Evolutionary conservation across 1,140 invertebrate species (phyloP), one percentile per base, ranked within the genome.

Genomic region (Drosophila kanapiae): DNA sequence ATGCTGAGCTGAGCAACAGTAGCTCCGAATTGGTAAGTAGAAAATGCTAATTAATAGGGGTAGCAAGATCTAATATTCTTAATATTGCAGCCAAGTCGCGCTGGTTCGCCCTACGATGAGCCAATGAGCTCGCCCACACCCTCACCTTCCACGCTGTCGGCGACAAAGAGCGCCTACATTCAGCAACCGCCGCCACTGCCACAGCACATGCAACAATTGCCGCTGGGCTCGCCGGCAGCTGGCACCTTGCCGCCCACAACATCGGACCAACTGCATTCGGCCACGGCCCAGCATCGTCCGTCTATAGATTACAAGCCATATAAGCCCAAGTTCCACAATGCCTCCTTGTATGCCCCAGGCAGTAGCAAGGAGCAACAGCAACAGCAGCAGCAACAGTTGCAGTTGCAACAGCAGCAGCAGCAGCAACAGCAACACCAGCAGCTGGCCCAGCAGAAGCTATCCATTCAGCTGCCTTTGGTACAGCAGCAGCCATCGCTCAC

Each of bases 261-360:
- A 8, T 74, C 78, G 10, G 85, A 90, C 10, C 75, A 61, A 13
- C 31, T 83, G 9, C 70, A 86, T 67, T 78, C 80, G 57, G 77
- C 80, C 11, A 92, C 78, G 7, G 86, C 82, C 47, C 80, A 80
- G 57, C 91, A 77, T 48, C 84, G 81, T 10, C 65, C 57, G 43
- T 83, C 83, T 0, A 78, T 92, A 3, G 91, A 92, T 27, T 91
- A 92, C 47, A 93, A 93, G 78, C 92, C 92, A 35, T 97, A 97
- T 85, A 97, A 97, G 92, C 96, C 96, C 45, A 97, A 97, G 93
- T 97, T 97, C 88, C 95, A 95, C 69, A 96, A 95, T 78, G 95
- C 94, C 27, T 85, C 94, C 29, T 92, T 95, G 45, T 95, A 96
- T 56, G 82, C 72, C 29, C 75, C 91, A 1, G 77, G 75, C 48